Conservation (phyloP, 2,113 vertebrate species). For the Oxyruncus cristatus region DNA sequence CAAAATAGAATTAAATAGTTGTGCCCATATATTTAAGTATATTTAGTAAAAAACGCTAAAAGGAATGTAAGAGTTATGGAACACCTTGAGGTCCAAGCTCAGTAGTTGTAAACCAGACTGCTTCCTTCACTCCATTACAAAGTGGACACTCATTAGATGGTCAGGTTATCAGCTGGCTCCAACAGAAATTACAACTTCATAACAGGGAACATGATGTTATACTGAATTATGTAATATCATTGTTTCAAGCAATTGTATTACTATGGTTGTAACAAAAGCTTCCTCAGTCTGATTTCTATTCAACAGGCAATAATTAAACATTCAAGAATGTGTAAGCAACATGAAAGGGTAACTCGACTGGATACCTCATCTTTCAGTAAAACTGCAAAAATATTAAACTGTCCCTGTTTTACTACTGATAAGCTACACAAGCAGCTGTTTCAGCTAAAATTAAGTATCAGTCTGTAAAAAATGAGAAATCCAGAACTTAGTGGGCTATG, state of each 20-base stretch:
- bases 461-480: neutral
- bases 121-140: neutral
- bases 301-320: neutral
- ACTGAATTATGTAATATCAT: neutral
- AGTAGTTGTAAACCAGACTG: neutral
- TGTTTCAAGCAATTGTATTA: neutral
- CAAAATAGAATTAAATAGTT: neutral
- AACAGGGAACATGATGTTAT: neutral
- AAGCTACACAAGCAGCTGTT: neutral
- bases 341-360: neutral
- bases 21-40: neutral
- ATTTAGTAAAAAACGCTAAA: neutral
- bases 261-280: neutral
- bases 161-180: neutral
- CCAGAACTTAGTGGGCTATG: neutral
- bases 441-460: neutral
- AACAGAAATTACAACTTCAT: neutral
- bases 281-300: neutral
- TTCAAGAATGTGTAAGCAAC: neutral
- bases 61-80: neutral
- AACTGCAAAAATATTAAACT: neutral
- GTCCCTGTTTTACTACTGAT: neutral
- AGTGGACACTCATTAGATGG: neutral
- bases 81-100: neutral
- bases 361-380: neutral